Evolutionary conservation across 2,113 vertebrate genomes (phyloP).

Genomic region (Symphodus melops): DNA sequence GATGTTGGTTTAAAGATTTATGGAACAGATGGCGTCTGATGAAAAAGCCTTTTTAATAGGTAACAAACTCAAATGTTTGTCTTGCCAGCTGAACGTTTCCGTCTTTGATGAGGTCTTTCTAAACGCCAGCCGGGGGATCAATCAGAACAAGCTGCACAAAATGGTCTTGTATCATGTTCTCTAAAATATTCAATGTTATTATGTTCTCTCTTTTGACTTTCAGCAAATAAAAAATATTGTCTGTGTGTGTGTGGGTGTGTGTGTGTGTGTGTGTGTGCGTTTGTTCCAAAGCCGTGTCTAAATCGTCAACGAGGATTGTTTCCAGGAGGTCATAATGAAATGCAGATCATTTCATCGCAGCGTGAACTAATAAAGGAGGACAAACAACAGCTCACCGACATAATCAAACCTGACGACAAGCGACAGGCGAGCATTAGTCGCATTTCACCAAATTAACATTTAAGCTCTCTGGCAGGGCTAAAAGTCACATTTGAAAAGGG

Average conservation of each 20-base stretch:
- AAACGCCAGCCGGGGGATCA: conserved; percentile 2
- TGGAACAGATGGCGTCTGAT: conserved; percentile 44
- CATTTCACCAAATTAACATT: conserved; percentile 82
- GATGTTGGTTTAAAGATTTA: conserved; percentile 47
- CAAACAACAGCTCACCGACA: conserved; percentile 75
- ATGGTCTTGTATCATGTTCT: not conserved
- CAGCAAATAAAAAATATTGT: not conserved
- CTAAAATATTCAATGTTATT: conserved; percentile 1
- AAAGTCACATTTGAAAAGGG: conserved; percentile 77
- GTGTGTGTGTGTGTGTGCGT: not conserved
- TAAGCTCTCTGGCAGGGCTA: conserved; percentile 74
- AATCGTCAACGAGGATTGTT: conserved; percentile 59
- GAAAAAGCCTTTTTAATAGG: conserved; percentile 37
- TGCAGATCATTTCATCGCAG: conserved; percentile 72
- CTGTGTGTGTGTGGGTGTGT: too few species aligned
- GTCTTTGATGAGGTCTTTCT: conserved; percentile 28
- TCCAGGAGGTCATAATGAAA: conserved; percentile 76
- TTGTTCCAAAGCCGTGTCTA: conserved; percentile 28
- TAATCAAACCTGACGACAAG: conserved; percentile 84
- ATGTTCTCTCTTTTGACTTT: conserved; percentile 3
- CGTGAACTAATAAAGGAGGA: conserved; percentile 77
- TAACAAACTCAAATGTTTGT: conserved; percentile 23
- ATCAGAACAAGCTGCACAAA: not conserved
- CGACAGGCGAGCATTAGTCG: conserved; percentile 82
- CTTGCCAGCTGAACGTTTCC: conserved; percentile 33